Evolutionary conservation across 2,113 vertebrate species (phyloP).

Genomic region (Anguilla rostrata): DNA sequence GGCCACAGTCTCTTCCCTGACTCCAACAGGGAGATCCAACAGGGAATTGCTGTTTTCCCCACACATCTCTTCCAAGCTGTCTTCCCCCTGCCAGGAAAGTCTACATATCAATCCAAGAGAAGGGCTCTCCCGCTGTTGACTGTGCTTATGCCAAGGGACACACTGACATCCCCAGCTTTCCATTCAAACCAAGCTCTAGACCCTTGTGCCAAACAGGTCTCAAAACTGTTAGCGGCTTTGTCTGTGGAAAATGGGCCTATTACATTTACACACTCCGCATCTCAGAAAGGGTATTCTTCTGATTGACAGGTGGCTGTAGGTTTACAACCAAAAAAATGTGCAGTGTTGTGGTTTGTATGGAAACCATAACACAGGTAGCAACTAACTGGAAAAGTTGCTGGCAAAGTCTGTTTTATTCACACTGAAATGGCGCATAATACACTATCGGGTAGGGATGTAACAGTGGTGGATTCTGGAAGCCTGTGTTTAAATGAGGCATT

Average conservation of each 20-base stretch:
- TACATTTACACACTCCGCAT: neutral
- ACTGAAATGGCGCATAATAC: neutral
- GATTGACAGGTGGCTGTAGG: neutral
- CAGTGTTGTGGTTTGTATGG: no score
- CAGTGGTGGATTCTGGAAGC: neutral
- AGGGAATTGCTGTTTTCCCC: conserved; percentile 18
- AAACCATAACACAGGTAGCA: no score
- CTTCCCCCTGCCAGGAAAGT: conserved; percentile 23
- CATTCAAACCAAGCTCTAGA: conserved; percentile 4
- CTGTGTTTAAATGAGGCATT: neutral
- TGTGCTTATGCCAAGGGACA: conserved; percentile 13
- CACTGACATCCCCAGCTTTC: conserved; percentile 13
- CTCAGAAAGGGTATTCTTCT: neutral
- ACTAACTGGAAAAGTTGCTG: no score
- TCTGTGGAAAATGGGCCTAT: conserved; percentile 12
- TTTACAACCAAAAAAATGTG: neutral
- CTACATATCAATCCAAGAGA: conserved; percentile 10
- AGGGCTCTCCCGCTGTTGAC: conserved; percentile 7
- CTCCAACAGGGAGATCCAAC: conserved; percentile 14
- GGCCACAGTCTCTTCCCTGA: conserved; percentile 19
- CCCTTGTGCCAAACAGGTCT: neutral
- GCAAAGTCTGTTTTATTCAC: no score
- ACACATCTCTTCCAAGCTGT: conserved; percentile 5
- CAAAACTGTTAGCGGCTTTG: conserved; percentile 20
- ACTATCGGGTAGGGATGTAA: neutral